Percentiles rank a stretch among this genome's conserved stretches.
Evolutionary conservation across 1,140 invertebrate genomes (phyloP).

Genomic region (Andricus grossulariae): DNA sequence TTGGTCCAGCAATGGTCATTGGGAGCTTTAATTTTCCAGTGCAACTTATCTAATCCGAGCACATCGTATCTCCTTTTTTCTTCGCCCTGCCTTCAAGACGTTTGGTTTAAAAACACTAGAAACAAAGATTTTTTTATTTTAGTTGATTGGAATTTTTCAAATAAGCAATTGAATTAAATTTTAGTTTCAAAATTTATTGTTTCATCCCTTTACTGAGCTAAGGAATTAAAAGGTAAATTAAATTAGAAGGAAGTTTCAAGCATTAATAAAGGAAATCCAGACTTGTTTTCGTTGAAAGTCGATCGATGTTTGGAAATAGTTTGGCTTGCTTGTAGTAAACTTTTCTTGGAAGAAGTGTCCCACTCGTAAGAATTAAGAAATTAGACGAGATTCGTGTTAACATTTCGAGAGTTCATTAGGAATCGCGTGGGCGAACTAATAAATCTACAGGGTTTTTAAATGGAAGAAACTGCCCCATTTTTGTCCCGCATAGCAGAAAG

Average conservation of each 20-base stretch:
- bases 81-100: neutral
- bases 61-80: slow-evolving; percentile 16
- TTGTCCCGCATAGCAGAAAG: neutral
- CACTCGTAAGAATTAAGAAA: slow-evolving; percentile 3
- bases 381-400: slow-evolving; percentile 18
- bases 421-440: neutral
- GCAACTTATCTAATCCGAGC: slow-evolving; percentile 42
- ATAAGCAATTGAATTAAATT: neutral
- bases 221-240: too few species aligned
- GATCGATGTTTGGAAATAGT: slow-evolving; percentile 9
- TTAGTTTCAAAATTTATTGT: neutral
- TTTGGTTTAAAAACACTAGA: neutral
- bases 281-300: neutral
- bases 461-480: neutral
- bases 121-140: neutral
- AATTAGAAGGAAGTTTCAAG: too few species aligned
- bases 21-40: slow-evolving; percentile 51
- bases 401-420: slow-evolving; percentile 16
- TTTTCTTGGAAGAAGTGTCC: neutral
- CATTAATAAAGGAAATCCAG: too few species aligned
- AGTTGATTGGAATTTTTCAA: neutral
- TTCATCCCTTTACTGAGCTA: too few species aligned
- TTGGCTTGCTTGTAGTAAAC: neutral
- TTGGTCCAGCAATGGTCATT: slow-evolving; percentile 25
- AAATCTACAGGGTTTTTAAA: slow-evolving; percentile 11